Conservation (phyloP, 2,797 vertebrate genomes). For the Eospalax fontanierii region DNA sequence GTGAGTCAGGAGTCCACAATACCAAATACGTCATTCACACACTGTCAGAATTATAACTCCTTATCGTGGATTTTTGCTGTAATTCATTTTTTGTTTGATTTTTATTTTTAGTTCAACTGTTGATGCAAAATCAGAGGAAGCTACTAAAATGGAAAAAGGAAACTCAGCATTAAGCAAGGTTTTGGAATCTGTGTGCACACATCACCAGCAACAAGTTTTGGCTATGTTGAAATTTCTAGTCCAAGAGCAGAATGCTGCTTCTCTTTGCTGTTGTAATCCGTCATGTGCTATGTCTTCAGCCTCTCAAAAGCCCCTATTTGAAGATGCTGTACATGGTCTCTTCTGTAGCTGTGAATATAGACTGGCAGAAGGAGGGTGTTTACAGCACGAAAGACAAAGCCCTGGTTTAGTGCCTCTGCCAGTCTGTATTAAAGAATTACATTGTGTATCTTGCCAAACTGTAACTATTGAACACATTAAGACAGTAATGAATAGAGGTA, state of each 20-base stretch:
- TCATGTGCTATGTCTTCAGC: slow-evolving; percentile 88
- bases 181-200: slow-evolving; percentile 94
- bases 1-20: slow-evolving; percentile 65
- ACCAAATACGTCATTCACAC: slow-evolving; percentile 80
- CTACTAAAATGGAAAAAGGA: slow-evolving; percentile 91
- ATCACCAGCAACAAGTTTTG: slow-evolving; percentile 95
- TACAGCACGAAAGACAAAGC: slow-evolving; percentile 91
- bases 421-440: slow-evolving; percentile 92
- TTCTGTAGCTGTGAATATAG: slow-evolving; percentile 90
- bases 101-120: slow-evolving; percentile 94
- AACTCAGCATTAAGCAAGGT: slow-evolving; percentile 93
- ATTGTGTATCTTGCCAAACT: slow-evolving; percentile 93
- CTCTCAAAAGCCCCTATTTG: slow-evolving; percentile 89
- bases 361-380: slow-evolving; percentile 90
- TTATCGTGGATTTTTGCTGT: slow-evolving; percentile 87
- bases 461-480: slow-evolving; percentile 90
- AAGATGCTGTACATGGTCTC: slow-evolving; percentile 88
- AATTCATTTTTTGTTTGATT: slow-evolving; percentile 93
- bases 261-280: slow-evolving; percentile 88
- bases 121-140: slow-evolving; percentile 92
- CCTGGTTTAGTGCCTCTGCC: slow-evolving; percentile 89
- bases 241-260: slow-evolving; percentile 91
- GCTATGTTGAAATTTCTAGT: slow-evolving; percentile 95
- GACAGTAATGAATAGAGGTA: slow-evolving; percentile 88
- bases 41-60: slow-evolving; percentile 86